These are phyloP conservation scores for Dryobotodes eremita DNA, from an alignment of 2,888 invertebrate species.

Conservation along the genomic window DNA sequence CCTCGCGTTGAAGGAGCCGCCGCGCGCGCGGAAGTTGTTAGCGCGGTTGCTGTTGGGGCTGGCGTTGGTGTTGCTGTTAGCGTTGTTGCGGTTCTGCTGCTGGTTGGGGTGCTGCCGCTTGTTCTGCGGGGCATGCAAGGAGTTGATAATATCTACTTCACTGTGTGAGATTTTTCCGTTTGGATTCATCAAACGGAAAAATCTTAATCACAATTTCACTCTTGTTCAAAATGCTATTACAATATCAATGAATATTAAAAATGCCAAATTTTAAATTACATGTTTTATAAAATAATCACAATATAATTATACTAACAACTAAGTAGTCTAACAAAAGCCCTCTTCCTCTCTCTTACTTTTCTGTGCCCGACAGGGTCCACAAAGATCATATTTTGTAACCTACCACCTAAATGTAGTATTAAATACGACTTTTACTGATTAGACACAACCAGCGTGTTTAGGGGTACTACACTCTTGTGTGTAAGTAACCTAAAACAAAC, in stretches of 20 bases:
- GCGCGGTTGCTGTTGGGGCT: conserved; percentile 68
- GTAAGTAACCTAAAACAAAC: not conserved
- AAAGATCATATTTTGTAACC: too few relatives aligned
- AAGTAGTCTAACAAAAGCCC: too few relatives aligned
- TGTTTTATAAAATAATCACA: too few relatives aligned
- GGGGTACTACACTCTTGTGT: not conserved
- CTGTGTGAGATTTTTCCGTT: not conserved
- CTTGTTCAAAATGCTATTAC: too few relatives aligned
- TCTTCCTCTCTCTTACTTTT: too few relatives aligned
- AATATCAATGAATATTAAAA: too few relatives aligned
- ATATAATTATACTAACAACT: too few relatives aligned
- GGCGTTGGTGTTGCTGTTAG: conserved; percentile 72
- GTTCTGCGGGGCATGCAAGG: conserved; percentile 74
- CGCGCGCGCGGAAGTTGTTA: conserved; percentile 82
- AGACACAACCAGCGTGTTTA: not conserved
- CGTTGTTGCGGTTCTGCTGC: conserved; percentile 80
- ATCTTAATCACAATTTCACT: too few relatives aligned
- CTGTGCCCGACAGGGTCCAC: too few relatives aligned
- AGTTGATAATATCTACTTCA: not conserved
- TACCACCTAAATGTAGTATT: too few relatives aligned
- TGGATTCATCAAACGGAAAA: too few relatives aligned
- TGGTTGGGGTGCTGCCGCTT: conserved; percentile 85
- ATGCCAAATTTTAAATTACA: too few relatives aligned
- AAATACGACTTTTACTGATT: not conserved
- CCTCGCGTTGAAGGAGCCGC: conserved; percentile 79